Evolutionary conservation across 2,113 vertebrate species (phyloP), one percentile per base, ranked within the genome.

Genomic region (Nibea coibor): DNA sequence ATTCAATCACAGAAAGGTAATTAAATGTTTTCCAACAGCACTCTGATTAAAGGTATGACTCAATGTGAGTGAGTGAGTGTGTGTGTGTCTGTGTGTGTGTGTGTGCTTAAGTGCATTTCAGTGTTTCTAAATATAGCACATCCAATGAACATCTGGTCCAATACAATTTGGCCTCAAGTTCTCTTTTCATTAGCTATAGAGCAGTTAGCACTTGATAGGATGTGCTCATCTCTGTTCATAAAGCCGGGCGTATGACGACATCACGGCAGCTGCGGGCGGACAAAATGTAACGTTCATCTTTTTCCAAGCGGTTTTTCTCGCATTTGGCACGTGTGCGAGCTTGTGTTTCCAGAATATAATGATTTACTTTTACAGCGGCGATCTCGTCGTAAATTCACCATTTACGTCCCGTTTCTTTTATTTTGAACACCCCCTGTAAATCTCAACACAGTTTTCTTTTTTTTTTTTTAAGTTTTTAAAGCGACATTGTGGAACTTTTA

Each of bases 131-230:
- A 87, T 87, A 82, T 84, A 82, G 87, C 69, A 24, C 15, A 24
- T 26, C 64, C 48, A 65, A 48, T 74, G 88, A 87, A 92, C 92
- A 91, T 88, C 84, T 91, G 91, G 70, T 88, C 90, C 88, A 91
- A 88, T 90, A 82, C 86, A 86, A 92, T 92, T 92, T 92, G 91
- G 93, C 89, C 89, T 68, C 50, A 35, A 72, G 84, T 81, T 86
- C 81, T 85, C 65, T 82, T 88, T 93, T 91, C 89, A 93, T 93
- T 89, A 91, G 83, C 85, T 89, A 86, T 90, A 91, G 85, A 91
- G 90, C 86, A 86, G 88, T 87, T 89, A 89, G 77, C 71, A 82
- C 85, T 89, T 90, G 86, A 91, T 90, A 89, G 84, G 80, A 84
- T 85, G 84, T 89, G 89, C 90, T 91, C 85, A 90, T 88, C 81